phyloP scores from a whole-genome alignment of 2,888 invertebrate genomes.

The Ctenicera cuprea region DNA sequence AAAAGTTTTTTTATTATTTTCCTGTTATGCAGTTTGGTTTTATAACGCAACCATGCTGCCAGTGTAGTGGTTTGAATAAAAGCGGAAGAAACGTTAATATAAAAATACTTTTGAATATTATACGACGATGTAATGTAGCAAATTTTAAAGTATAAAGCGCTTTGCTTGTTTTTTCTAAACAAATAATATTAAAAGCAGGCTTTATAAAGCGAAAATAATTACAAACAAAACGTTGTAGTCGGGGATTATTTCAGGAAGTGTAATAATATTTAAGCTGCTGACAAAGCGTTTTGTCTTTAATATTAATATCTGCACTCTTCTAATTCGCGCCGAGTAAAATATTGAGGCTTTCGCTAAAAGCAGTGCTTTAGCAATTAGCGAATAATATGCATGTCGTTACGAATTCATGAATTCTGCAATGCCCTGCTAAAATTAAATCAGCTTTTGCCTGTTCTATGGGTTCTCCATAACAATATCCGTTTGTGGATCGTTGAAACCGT shows the following conservation, averaged over 20 bases:
- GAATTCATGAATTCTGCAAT: constrained; percentile 50
- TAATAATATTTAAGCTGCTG: constrained; percentile 17
- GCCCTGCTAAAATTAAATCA: constrained; percentile 43
- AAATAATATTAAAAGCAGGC: too few species aligned
- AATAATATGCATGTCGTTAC: constrained; percentile 48
- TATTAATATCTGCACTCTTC: constrained; percentile 37
- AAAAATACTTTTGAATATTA: too few species aligned
- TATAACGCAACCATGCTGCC: too few species aligned
- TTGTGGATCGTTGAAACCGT: constrained; percentile 41
- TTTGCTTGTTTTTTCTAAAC: too few species aligned
- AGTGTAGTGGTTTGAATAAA: too few species aligned
- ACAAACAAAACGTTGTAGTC: background rate
- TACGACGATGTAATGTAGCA: too few species aligned
- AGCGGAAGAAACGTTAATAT: too few species aligned
- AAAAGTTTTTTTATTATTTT: too few species aligned
- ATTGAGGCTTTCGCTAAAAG: constrained; percentile 37
- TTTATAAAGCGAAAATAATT: background rate
- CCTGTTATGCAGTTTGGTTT: too few species aligned
- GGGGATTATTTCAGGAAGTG: background rate
- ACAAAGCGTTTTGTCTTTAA: constrained; percentile 33
- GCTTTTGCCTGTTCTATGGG: constrained; percentile 39
- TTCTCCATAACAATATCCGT: constrained; percentile 47
- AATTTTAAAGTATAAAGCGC: too few species aligned
- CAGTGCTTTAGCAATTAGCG: constrained; percentile 42
- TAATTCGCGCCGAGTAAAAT: constrained; percentile 30